Evolutionary conservation across 2,888 invertebrate species (phyloP), one percentile per base, ranked within the genome.

Genomic region (Eubasilissa splendida): DNA sequence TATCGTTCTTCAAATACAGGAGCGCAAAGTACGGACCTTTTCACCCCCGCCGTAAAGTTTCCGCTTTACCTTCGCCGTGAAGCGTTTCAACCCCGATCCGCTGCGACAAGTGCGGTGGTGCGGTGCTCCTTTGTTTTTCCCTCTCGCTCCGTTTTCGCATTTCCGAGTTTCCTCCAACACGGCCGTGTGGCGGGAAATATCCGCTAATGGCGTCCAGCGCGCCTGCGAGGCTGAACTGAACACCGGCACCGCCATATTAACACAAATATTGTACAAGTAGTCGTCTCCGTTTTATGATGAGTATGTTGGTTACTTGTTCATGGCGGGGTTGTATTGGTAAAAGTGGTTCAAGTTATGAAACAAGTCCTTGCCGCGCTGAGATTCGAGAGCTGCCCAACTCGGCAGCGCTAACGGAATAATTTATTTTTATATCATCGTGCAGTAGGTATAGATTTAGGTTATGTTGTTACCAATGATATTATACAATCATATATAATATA

Each of bases 41-140:
- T 58, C 71, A 73, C 56, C 58, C 56, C 54, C 56, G 31, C 56
- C 56, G 56, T 73, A 73, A 73, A 73, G 71, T 73, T 73, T 73
- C 71, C 71, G 33, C 31, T 71, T 54, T 56, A 31, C 56, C 54
- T 71, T 12, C 42, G 54, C 54, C 71, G 31, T 31, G 31, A 12
- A 54, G 54, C 31, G 33, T 71, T 11, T 71, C 54, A 71, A 33
- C 54, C 54, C 56, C 54, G 71, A 71, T 71, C 71, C 71, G 71
- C 56, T 14, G 71, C 71, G 71, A 71, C 71, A 71, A 71, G 71
- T 71, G 56, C 71, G 22, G 33, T 71, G 22, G 33, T 14, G 52
- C 68, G 14, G 22, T 10, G 53, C 68, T 52, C 52, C 53, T 68
- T 68, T 71, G 71, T 71, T 56, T 54, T 42, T n/a, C 10, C 31